These are phyloP conservation scores for Rhinogobio ventralis DNA, from an alignment of 2,797 vertebrate genomes.

Conservation along the genomic window DNA sequence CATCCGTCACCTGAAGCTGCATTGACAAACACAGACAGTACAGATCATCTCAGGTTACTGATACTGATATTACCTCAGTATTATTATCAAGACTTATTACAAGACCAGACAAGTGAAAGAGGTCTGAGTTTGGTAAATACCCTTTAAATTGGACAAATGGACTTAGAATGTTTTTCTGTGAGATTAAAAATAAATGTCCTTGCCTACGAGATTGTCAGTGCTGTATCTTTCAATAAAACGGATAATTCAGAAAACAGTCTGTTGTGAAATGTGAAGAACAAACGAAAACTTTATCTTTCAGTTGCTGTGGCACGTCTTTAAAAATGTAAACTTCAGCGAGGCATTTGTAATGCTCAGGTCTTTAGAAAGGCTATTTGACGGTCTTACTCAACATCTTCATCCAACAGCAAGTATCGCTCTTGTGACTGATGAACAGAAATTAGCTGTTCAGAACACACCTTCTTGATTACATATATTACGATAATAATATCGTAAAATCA, in stretches of 20 bases:
- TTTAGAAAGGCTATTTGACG: neutral
- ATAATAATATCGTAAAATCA: neutral
- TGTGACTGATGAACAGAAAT: neutral
- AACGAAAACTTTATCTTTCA: neutral
- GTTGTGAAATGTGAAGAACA: neutral
- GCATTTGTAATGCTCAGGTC: neutral
- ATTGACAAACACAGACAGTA: slow-evolving; percentile 44
- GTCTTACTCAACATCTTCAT: neutral
- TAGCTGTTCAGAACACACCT: neutral
- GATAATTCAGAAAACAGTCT: neutral
- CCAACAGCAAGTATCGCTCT: neutral
- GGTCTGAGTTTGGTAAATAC: neutral
- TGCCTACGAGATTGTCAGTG: too few relatives aligned
- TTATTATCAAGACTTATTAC: neutral
- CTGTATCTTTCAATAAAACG: too few relatives aligned
- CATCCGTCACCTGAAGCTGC: slow-evolving; percentile 92
- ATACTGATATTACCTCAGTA: too few relatives aligned
- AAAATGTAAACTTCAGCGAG: too few relatives aligned
- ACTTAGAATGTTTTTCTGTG: too few relatives aligned
- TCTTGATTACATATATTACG: neutral
- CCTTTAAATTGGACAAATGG: neutral
- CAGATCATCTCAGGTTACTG: neutral
- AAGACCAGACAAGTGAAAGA: neutral
- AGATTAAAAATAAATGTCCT: too few relatives aligned
- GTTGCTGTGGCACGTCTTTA: too few relatives aligned